Base-by-base conservation (phyloP, 2,113 vertebrate genomes). In the Pelmatolapia mariae region DNA sequence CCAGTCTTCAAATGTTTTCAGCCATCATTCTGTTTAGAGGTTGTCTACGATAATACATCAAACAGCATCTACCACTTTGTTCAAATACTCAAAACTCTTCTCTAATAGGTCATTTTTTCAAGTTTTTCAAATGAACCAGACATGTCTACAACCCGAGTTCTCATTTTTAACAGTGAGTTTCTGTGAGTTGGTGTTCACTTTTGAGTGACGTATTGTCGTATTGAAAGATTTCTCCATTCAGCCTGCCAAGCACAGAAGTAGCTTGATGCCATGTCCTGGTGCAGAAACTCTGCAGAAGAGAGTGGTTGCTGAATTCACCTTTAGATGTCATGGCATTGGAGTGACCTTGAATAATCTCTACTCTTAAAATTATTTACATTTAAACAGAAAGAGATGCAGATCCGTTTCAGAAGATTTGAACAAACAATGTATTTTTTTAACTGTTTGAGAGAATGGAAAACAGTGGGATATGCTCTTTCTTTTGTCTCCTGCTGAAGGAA, bases 401-500 rank as follows among this genome's bases (percentile, higher is more conserved):
- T 68, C 33, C 19, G 8, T 52, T 66, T 68, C 54, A 45, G 9
- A 81, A 88, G 8, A 8, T 26, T 43, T 18, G 63, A 40, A 89
- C 45, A 85, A 91, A 83, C 79, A 82, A 68, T 26, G 16, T 43
- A 38, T 85, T 83, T 71, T 52, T n/a, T 18, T 50, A 78, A 78
- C 26, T 31, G 22, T 86, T 54, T 11, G 45, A 86, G 52, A 84
- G 10, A 61, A 50, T 80, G n/a, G 12, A 40, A 15, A 71, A 50
- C 6, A 24, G 33, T 15, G 6, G n/a, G 57, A 22, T 66, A 7
- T 81, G n/a, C 26, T 40, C 79, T 31, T 86, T 13, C 68, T 79
- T 68, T 87, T 88, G 78, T 76, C 82, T 85, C 43, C 40, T 53
- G 73, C 52, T 68, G n/a, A 79, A 91, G 79, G 87, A 89, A 81